These are phyloP conservation scores for Rotaria magnacalcarata DNA, from an alignment of 2,888 invertebrate species.

Conservation along the genomic window DNA sequence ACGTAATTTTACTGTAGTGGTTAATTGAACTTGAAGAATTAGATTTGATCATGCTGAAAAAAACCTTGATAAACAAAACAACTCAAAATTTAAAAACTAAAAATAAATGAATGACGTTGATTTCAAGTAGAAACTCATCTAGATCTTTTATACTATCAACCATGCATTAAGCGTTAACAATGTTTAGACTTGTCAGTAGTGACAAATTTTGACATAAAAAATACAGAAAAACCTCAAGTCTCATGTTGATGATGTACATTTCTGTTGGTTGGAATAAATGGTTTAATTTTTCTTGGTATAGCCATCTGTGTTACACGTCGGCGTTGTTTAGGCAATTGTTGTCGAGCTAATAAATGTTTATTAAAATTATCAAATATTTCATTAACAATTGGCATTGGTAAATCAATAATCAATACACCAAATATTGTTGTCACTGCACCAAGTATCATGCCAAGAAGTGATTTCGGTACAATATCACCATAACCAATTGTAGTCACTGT, in stretches of 20 bases:
- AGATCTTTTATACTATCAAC: too few relatives aligned
- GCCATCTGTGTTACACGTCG: slow-evolving; percentile 37
- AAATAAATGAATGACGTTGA: too few relatives aligned
- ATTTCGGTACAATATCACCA: slow-evolving; percentile 43
- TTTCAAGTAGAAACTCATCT: too few relatives aligned
- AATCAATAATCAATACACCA: slow-evolving; percentile 43
- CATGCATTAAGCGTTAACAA: too few relatives aligned
- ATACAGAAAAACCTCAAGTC: background rate
- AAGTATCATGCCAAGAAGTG: slow-evolving; percentile 37
- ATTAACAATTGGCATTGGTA: slow-evolving; percentile 45
- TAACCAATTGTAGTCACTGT: slow-evolving; percentile 43
- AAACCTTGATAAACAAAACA: too few relatives aligned
- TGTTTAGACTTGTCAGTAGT: background rate
- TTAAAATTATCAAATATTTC: slow-evolving; percentile 45
- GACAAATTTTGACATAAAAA: background rate
- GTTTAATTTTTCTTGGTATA: slow-evolving; percentile 32
- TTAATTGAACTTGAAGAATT: too few relatives aligned
- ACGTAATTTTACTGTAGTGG: too few relatives aligned
- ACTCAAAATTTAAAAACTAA: too few relatives aligned
- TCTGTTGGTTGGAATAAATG: background rate
- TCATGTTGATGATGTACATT: background rate
- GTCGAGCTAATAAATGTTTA: slow-evolving; percentile 43
- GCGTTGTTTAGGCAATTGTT: slow-evolving; percentile 45
- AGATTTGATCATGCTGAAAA: too few relatives aligned
- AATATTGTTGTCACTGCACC: slow-evolving; percentile 39